Evolutionary conservation across 2,888 invertebrate species (phyloP).

Genomic region (Xestoiulus laeticollis): DNA sequence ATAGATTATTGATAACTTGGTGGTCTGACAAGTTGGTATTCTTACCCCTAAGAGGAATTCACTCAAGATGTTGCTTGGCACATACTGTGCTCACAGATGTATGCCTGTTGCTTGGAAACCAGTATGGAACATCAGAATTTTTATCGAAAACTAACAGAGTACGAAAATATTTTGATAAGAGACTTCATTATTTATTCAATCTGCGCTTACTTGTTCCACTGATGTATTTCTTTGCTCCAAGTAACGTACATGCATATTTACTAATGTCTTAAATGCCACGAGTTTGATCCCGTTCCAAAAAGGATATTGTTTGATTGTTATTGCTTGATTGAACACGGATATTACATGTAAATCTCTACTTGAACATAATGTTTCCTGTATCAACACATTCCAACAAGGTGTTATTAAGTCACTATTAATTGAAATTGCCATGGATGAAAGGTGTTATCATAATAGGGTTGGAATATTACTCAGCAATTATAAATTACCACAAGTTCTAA

Average conservation of each 20-base stretch:
- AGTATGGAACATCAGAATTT: neutral
- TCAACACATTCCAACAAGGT: too few species aligned
- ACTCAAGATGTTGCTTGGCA: neutral
- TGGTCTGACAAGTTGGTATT: neutral
- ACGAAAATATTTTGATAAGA: neutral
- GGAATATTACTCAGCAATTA: too few species aligned
- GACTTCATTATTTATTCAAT: neutral
- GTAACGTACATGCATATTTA: neutral
- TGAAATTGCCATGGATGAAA: too few species aligned
- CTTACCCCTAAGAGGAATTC: neutral
- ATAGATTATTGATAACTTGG: conserved; percentile 16
- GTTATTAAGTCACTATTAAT: too few species aligned
- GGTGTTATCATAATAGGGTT: too few species aligned
- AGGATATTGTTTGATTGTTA: neutral
- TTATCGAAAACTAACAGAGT: neutral
- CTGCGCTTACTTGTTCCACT: neutral
- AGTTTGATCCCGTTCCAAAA: neutral
- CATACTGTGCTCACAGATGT: too few species aligned
- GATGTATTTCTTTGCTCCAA: neutral
- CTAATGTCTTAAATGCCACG: neutral
- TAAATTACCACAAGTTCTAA: too few species aligned
- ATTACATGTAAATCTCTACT: too few species aligned
- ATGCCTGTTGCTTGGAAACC: neutral
- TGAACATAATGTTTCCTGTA: too few species aligned
- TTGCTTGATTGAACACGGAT: neutral